phyloP scores from a whole-genome alignment of 1,140 invertebrate species.

The Melitaea cinxia region DNA sequence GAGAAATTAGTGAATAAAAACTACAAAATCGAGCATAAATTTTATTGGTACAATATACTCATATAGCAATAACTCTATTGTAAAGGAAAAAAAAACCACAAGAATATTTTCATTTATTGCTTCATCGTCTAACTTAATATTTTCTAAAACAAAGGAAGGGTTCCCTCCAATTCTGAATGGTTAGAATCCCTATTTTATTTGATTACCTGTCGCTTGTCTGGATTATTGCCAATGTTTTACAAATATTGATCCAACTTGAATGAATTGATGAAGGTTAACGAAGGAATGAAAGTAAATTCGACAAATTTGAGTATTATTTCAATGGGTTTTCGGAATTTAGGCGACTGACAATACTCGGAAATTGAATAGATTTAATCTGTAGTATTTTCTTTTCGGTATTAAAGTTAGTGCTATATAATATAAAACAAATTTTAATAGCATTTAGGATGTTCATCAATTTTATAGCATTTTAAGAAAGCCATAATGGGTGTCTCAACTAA shows the following conservation, averaged over 20 bases:
- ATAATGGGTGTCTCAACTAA: no score
- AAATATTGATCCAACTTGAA: slow-evolving; percentile 45
- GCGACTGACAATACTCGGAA: background rate
- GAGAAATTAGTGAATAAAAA: no score
- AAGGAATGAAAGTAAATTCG: slow-evolving; percentile 3
- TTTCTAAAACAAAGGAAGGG: slow-evolving; percentile 44
- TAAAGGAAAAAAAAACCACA: no score
- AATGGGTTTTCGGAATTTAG: background rate
- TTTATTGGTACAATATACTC: no score
- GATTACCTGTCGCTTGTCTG: slow-evolving; percentile 55
- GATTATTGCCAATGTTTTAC: slow-evolving; percentile 64
- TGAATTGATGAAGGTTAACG: slow-evolving; percentile 40
- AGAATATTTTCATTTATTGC: slow-evolving; percentile 12
- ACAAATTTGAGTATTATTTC: background rate
- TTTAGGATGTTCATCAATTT: no score
- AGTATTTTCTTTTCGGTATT: no score
- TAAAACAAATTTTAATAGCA: no score
- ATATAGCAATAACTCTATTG: no score
- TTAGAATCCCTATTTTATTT: slow-evolving; percentile 61
- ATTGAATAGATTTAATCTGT: no score
- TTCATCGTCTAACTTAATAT: slow-evolving; percentile 28
- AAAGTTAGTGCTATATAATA: no score
- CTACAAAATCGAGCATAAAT: no score
- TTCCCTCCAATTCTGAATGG: slow-evolving; percentile 54
- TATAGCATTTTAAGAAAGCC: no score